phyloP scores from a whole-genome alignment of 2,888 invertebrate species.

The Diadegma fenestrale region DNA sequence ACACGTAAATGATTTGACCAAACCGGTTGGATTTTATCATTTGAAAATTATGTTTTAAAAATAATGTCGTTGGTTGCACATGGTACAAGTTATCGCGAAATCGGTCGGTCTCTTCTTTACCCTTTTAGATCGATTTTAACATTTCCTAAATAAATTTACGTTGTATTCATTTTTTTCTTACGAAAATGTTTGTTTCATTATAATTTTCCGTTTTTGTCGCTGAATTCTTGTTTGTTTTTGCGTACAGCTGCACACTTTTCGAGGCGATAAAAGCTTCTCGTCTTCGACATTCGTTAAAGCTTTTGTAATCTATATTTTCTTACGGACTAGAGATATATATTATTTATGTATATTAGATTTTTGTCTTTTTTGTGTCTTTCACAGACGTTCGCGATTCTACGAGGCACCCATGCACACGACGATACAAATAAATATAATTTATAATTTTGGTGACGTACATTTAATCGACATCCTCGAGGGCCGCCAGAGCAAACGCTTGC shows the following conservation, averaged over 20 bases:
- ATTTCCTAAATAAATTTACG: background rate
- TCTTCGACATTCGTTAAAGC: constrained; percentile 59
- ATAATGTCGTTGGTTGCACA: background rate
- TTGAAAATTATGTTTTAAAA: background rate
- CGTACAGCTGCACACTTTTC: constrained; percentile 46
- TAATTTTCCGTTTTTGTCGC: background rate
- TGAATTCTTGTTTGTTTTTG: constrained; percentile 3
- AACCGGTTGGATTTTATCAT: background rate
- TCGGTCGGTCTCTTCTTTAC: background rate
- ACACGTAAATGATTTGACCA: background rate
- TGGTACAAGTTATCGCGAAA: background rate
- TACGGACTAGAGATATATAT: constrained; percentile 6
- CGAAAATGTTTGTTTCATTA: constrained; percentile 4
- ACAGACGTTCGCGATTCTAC: constrained; percentile 44
- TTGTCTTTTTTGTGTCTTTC: constrained; percentile 21
- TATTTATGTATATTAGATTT: constrained; percentile 13
- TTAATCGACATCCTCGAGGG: constrained; percentile 32
- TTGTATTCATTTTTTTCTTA: background rate
- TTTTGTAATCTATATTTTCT: constrained; percentile 41
- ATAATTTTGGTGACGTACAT: constrained; percentile 29
- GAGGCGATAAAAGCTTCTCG: constrained; percentile 26
- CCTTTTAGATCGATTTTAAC: background rate
- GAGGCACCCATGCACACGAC: constrained; percentile 51
- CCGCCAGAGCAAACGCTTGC: constrained; percentile 14
- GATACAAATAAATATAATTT: constrained; percentile 44